A percentile compares a stretch with the other conserved stretches of the same genome.
These are phyloP conservation scores for Cyprinodon brontotheroides DNA, from an alignment of 2,113 vertebrate genomes.

Conservation along the genomic window DNA sequence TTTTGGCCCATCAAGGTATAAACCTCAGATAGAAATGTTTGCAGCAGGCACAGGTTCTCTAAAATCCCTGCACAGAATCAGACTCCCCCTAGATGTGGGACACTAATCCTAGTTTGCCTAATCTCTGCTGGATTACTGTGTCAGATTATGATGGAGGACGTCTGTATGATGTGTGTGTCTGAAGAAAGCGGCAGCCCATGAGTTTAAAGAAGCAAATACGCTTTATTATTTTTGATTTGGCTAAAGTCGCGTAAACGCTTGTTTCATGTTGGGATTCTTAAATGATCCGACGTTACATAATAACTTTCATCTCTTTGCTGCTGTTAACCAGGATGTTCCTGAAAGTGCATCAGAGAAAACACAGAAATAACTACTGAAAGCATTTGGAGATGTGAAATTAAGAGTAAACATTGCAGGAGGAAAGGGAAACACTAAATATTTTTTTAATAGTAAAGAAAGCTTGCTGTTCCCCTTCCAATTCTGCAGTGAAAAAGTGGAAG, in stretches of 20 bases:
- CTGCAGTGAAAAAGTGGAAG: too few species aligned
- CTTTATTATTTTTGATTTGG: background rate
- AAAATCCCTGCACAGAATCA: slow-evolving; percentile 1
- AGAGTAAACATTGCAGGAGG: slow-evolving; percentile 3
- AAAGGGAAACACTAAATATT: slow-evolving; percentile 32
- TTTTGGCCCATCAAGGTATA: background rate
- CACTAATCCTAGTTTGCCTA: slow-evolving; percentile 32
- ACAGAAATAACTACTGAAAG: slow-evolving; percentile 20
- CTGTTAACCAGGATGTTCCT: slow-evolving; percentile 8
- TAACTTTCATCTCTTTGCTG: slow-evolving; percentile 14
- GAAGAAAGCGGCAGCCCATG: background rate
- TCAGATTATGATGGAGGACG: slow-evolving; percentile 20
- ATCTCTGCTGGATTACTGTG: slow-evolving; percentile 37
- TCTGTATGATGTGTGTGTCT: background rate
- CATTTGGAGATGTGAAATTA: slow-evolving; percentile 20
- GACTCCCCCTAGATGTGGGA: slow-evolving; percentile 14
- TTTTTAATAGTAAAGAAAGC: background rate
- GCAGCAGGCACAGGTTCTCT: slow-evolving; percentile 4
- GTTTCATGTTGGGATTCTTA: slow-evolving; percentile 13
- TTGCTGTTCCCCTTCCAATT: too few species aligned
- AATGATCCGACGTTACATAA: slow-evolving; percentile 2
- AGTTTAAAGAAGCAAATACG: background rate
- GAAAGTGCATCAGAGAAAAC: slow-evolving; percentile 19
- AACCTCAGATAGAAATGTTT: background rate
- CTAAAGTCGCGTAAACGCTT: slow-evolving; percentile 5